A percentile compares a stretch with the other conserved stretches of the same genome.
phyloP scores from a whole-genome alignment of 1,140 invertebrate genomes.

The Nasonia longicornis region DNA sequence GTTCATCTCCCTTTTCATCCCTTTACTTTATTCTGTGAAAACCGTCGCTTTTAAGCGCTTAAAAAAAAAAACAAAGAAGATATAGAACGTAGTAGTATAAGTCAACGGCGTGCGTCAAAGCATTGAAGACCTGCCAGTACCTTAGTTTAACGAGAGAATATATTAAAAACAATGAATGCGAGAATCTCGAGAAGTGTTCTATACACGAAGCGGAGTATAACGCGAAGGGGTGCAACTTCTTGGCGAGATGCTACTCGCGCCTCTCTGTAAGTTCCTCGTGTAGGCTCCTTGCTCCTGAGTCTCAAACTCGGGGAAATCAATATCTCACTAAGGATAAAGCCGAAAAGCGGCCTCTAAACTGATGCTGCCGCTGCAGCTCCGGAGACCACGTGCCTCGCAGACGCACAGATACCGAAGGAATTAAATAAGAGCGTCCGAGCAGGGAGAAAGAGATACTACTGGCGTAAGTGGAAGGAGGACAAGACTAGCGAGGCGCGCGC shows the following conservation, averaged over 20 bases:
- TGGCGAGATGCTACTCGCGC: not conserved
- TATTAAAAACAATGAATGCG: not conserved
- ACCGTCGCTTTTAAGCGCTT: not conserved
- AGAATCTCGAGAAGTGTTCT: not conserved
- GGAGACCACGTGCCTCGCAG: too few species aligned
- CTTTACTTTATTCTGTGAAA: not conserved
- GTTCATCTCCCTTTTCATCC: not conserved
- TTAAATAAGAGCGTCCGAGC: not conserved
- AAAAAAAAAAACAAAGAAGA: not conserved
- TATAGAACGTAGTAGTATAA: not conserved
- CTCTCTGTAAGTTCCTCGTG: too few species aligned
- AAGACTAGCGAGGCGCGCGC: not conserved
- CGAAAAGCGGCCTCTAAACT: not conserved
- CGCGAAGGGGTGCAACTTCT: not conserved
- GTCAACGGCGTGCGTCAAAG: not conserved
- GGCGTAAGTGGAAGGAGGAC: not conserved
- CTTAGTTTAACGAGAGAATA: not conserved
- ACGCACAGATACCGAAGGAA: not conserved
- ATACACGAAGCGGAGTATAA: too few species aligned
- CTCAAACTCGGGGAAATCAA: slow-evolving; percentile 14
- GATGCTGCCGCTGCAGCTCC: too few species aligned
- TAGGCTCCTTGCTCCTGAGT: not conserved
- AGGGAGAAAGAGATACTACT: not conserved
- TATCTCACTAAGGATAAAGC: slow-evolving; percentile 8
- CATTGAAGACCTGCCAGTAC: not conserved